Conservation (phyloP, 2,888 invertebrate species). For the Stenodera caucasica region DNA sequence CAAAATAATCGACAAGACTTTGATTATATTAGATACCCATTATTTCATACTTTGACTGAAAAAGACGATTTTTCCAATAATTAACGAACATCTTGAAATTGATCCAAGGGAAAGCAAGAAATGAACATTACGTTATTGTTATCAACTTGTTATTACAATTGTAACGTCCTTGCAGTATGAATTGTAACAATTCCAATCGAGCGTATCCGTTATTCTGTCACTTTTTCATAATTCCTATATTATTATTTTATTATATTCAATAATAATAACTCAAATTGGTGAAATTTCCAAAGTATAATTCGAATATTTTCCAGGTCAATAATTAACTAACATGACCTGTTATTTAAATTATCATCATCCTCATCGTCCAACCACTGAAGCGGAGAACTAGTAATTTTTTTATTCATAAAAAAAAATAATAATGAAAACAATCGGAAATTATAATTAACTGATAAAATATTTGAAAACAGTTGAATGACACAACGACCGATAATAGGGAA, state of each 20-base stretch:
- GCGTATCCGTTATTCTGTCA: not conserved
- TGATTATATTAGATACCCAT: not conserved
- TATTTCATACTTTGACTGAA: no score
- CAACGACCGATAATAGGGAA: no score
- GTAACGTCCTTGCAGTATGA: slow-evolving; percentile 2
- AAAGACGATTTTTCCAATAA: no score
- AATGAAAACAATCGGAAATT: not conserved
- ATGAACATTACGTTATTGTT: not conserved
- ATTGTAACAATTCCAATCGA: slow-evolving; percentile 5
- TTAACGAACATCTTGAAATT: not conserved
- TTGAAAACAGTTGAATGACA: not conserved
- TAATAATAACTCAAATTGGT: not conserved
- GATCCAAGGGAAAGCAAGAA: not conserved
- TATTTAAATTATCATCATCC: not conserved
- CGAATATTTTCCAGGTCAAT: not conserved
- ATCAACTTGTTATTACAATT: not conserved
- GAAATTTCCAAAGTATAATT: not conserved
- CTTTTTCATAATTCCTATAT: not conserved
- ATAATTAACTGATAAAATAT: not conserved
- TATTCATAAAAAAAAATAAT: not conserved
- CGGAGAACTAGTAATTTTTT: not conserved
- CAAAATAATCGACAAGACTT: not conserved
- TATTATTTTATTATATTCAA: not conserved
- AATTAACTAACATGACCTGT: not conserved
- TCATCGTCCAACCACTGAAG: not conserved